Base-by-base conservation (phyloP, 2,888 invertebrate genomes). In the Trichopoda pennipes region DNA sequence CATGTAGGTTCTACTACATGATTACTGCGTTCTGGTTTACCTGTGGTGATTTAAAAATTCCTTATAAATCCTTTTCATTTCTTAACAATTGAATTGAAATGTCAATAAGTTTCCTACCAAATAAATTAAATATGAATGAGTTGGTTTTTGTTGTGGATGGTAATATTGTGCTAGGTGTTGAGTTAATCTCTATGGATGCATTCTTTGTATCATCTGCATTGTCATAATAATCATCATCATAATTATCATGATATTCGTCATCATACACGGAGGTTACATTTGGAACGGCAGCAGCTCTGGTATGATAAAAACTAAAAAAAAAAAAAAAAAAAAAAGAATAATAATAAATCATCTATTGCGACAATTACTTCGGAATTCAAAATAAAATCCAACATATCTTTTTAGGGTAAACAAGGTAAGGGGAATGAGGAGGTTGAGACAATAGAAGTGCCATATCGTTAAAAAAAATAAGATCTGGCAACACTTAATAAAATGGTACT, bases 1-100 rank as follows among this genome's bases (percentile, higher is more conserved):
- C 91, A 91, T 69, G 84, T 88, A 7, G 88, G 87, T 61, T 90
- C 89, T 47, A 88, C 76, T 35, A 87, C 87, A 78, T 89, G 90
- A 78, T 88, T 90, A 69, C 88, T 90, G 80, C 88, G 88, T 63
- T 87, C 85, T 32, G 88, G 88, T 83, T 88, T 86, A 80, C 86
- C 89, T 90, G 56, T 1, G 53, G 47, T 3, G 38, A 6, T 44
- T 44, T 12, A 7, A 44, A n/a, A 6, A 12, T 12, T 12, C 10
- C n/a, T n/a, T n/a, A n/a, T n/a, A n/a, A n/a, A n/a, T n/a, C n/a
- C n/a, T n/a, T n/a, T n/a, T n/a, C n/a, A n/a, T n/a, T n/a, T n/a
- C n/a, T n/a, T n/a, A n/a, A n/a, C n/a, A n/a, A 35, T 35, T 10
- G 10, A 35, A 38, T 10, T 0, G 38, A 38, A 38, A 12, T 38